These are phyloP conservation scores for Amphibalanus amphitrite DNA, from an alignment of 1,140 invertebrate genomes.

Conservation along the genomic window DNA sequence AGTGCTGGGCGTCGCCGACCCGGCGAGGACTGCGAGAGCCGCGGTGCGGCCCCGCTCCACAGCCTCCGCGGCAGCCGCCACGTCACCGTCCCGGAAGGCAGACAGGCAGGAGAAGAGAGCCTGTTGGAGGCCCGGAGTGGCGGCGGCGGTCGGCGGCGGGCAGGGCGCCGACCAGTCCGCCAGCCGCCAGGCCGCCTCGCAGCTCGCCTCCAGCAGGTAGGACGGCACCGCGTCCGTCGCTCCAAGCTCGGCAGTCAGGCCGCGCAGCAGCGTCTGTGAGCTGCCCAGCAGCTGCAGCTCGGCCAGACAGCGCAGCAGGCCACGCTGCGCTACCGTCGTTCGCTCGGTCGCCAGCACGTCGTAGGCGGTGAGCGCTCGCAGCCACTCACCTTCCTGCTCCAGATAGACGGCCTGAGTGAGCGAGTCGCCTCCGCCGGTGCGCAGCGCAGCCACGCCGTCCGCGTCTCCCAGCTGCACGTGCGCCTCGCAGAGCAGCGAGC, in stretches of 20 bases:
- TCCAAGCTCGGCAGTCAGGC: neutral
- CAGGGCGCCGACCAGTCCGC: neutral
- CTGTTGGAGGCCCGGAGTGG: neutral
- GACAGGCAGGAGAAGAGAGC: neutral
- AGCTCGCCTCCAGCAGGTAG: neutral
- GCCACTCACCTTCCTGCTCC: neutral
- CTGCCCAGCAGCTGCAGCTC: neutral
- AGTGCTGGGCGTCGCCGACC: neutral
- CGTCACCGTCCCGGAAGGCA: neutral
- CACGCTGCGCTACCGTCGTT: neutral
- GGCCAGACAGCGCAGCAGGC: neutral
- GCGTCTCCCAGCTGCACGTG: neutral
- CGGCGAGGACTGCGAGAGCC: neutral
- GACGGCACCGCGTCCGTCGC: neutral
- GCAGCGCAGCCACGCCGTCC: neutral
- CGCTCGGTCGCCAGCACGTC: neutral
- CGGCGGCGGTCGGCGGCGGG: neutral
- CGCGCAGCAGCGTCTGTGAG: neutral
- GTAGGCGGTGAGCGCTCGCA: neutral
- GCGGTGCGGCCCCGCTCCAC: neutral
- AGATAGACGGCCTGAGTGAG: neutral
- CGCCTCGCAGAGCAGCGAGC: neutral
- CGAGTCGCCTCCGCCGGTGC: neutral
- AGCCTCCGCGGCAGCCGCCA: neutral
- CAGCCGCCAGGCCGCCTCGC: conserved; percentile 1